These are phyloP conservation scores for Stenodera caucasica DNA, from an alignment of 2,888 invertebrate genomes.

Conservation along the genomic window DNA sequence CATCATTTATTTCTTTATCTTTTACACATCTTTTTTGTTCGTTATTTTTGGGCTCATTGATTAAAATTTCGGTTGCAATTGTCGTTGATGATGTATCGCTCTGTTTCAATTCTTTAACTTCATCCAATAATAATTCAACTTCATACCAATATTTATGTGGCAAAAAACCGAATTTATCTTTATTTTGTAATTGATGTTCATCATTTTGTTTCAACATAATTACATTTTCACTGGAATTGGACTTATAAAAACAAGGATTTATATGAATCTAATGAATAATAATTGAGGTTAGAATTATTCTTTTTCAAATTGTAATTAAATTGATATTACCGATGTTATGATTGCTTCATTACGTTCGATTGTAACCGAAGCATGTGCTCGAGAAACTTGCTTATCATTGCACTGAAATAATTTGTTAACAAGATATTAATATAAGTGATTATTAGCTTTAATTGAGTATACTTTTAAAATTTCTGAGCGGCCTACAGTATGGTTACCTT, in stretches of 20 bases:
- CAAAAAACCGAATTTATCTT: constrained; percentile 60
- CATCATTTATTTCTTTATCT: constrained; percentile 3
- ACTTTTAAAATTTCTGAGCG: constrained; percentile 37
- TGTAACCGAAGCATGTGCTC: constrained; percentile 58
- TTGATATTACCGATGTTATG: constrained; percentile 54
- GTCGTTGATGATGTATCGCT: neutral
- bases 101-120: constrained; percentile 3
- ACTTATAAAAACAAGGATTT: constrained; percentile 60
- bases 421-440: neutral
- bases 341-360: constrained; percentile 51
- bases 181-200: constrained; percentile 50
- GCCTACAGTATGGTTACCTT: constrained; percentile 39
- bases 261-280: constrained; percentile 56
- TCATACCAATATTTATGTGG: constrained; percentile 59
- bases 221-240: constrained; percentile 44
- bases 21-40: neutral
- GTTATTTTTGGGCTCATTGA: neutral
- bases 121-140: constrained; percentile 45
- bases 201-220: constrained; percentile 52
- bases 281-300: constrained; percentile 6
- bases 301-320: neutral
- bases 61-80: neutral
- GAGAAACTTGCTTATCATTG: constrained; percentile 59
- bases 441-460: neutral
- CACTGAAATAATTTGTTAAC: constrained; percentile 49